A percentile compares a stretch with the other conserved stretches of the same genome.
phyloP scores from a whole-genome alignment of 2,113 vertebrate genomes.

The Clinocottus analis region DNA sequence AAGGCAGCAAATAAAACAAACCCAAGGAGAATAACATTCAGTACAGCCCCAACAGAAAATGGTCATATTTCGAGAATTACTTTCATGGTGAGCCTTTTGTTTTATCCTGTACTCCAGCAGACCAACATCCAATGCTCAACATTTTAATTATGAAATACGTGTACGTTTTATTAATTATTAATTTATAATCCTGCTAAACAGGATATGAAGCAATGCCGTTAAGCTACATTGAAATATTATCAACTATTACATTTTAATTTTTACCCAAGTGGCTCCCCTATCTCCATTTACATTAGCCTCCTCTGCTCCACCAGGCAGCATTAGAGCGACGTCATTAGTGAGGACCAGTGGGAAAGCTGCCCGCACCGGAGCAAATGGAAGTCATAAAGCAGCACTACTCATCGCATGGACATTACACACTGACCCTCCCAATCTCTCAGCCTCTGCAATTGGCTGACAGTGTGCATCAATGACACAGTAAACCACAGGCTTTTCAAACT shows the following conservation, averaged over 20 bases:
- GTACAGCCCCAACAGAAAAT: background rate
- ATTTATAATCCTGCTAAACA: slow-evolving; percentile 68
- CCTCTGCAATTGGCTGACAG: slow-evolving; percentile 71
- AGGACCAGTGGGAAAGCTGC: slow-evolving; percentile 75
- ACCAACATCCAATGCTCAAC: slow-evolving; percentile 9
- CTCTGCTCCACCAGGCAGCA: slow-evolving; percentile 71
- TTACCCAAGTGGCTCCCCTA: slow-evolving; percentile 75
- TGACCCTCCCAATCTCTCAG: slow-evolving; percentile 81
- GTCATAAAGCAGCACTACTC: slow-evolving; percentile 79
- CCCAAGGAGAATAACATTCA: background rate
- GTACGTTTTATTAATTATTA: slow-evolving; percentile 65
- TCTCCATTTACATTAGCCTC: slow-evolving; percentile 71
- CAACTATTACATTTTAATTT: slow-evolving; percentile 80
- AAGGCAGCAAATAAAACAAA: slow-evolving; percentile 13
- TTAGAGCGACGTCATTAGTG: slow-evolving; percentile 81
- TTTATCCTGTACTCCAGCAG: slow-evolving; percentile 10
- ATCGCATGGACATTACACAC: slow-evolving; percentile 77
- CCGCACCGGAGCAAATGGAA: slow-evolving; percentile 79
- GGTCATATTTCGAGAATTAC: background rate
- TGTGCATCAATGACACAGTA: slow-evolving; percentile 73
- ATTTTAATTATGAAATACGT: slow-evolving; percentile 51
- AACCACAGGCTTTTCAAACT: slow-evolving; percentile 81
- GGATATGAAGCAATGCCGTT: slow-evolving; percentile 65
- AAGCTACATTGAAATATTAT: slow-evolving; percentile 77
- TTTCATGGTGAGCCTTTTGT: slow-evolving; percentile 14